Evolutionary conservation across 2,113 vertebrate species (phyloP).

Genomic region (Todiramphus chloris): DNA sequence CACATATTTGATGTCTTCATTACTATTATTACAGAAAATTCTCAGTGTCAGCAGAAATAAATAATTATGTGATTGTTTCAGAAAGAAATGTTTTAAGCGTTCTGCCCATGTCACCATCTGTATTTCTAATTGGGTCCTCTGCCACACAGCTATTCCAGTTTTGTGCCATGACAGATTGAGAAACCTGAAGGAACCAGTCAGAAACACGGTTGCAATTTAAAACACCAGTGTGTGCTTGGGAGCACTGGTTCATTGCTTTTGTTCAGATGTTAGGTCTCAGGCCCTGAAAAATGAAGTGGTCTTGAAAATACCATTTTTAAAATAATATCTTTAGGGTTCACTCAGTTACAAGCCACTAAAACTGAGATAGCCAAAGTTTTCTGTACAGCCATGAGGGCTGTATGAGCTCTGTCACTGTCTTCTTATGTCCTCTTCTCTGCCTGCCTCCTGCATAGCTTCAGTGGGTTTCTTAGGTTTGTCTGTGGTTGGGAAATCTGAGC

Average conservation of each 20-base stretch:
- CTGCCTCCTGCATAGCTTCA: not conserved
- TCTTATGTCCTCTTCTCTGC: not conserved
- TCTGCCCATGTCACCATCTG: not conserved
- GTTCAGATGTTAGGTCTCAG: not conserved
- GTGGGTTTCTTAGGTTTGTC: not conserved
- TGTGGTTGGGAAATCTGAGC: not conserved
- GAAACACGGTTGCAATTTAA: not conserved
- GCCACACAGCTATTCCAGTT: not conserved
- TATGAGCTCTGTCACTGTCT: not conserved
- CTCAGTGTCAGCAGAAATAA: not conserved
- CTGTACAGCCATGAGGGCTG: not conserved
- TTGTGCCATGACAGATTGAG: not conserved
- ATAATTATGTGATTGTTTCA: not conserved
- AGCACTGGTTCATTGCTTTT: not conserved
- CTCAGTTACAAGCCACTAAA: not conserved
- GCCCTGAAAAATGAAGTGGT: not conserved
- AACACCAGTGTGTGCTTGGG: not conserved
- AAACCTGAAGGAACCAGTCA: not conserved
- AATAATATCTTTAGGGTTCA: not conserved
- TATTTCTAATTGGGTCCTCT: not conserved
- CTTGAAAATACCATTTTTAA: not conserved
- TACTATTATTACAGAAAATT: conserved; percentile 6
- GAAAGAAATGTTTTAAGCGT: not conserved
- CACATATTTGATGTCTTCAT: not conserved
- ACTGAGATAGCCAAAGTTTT: not conserved